Evolutionary conservation across 1,140 invertebrate genomes (phyloP), one percentile per base, ranked within the genome.

Genomic region (Galleria mellonella): DNA sequence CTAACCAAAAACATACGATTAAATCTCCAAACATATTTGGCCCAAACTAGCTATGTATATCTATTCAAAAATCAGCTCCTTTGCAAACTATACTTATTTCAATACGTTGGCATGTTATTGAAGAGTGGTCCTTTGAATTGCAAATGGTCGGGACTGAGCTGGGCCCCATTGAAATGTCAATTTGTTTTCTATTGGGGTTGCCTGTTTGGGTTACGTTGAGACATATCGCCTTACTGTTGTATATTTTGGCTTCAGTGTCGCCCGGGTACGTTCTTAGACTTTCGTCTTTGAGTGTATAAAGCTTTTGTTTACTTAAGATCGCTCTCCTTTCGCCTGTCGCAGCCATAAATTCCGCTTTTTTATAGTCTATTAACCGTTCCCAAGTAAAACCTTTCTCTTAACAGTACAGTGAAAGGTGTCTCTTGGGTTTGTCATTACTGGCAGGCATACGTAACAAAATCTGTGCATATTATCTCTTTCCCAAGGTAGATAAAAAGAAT

Each of bases 111-210:
- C 62, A 60, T 66, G 73, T 74, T 75, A 77, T 81, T 72, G 76
- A 74, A 63, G 68, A 70, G 61, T 72, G 64, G 57, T 63, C 58
- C 74, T 79, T 83, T 81, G 79, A 83, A 81, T 81, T 83, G 76
- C 76, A 79, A 83, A 83, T 82, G 56, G 51, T 46, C 49, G 44
- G 61, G 67, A 69, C 62, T 75, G 61, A 51, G 65, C 64, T 66
- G 64, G 62, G 57, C 60, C 51, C 72, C 59, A 83, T 83, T 78
- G 72, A 83, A 77, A 79, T 69, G 79, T 78, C 79, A 82, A 82
- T 82, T 83, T 79, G 73, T 83, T 83, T 77, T 74, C 75, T 71
- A 77, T 77, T 68, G 61, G 61, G 66, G 65, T 60, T 57, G 55
- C 47, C 62, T 63, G 63, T 67, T 61, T 56, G 62, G 58, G 17